Evolutionary conservation across 1,140 invertebrate genomes (phyloP), one percentile per base, ranked within the genome.

Genomic region (Macrobrachium nipponense): DNA sequence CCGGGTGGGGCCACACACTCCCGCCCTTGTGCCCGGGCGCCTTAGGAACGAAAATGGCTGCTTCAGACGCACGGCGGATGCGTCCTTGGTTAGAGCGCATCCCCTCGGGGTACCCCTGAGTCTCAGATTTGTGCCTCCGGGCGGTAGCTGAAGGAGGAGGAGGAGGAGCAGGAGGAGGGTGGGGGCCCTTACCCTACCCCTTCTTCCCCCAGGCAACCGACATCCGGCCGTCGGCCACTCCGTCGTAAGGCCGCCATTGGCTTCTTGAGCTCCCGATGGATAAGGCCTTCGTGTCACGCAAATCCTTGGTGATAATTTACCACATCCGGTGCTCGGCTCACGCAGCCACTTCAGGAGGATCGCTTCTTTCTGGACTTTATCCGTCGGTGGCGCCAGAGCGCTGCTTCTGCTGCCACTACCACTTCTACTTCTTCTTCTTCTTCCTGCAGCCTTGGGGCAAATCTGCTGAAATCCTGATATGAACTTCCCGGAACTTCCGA

Each of bases 41-140:
- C 44, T 43, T 68, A n/a, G 15, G 79, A 18, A 36, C 27, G n/a
- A 23, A 43, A 66, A 27, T 14, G 20, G 72, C 59, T 62, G 43
- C 66, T 61, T 17, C 20, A 15, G 15, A 17, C 27, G 58, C 17
- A 23, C 68, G 17, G 68, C 82, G 83, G 83, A 80, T 80, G 83
- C 64, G 58, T 5, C 75, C 77, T 44, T n/a, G 43, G 62, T 68
- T 36, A 36, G 62, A 36, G 62, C 62, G 64, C 68, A 80, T 72
- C 17, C 77, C 83, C 68, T 61, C 61, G 75, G 83, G 83, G 79
- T 70, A 59, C 66, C 68, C 77, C 23, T 23, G 27, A 51, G 66
- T 72, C 77, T 80, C 83, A 86, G 83, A 86, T 86, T 86, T 79
- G 77, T 80, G 78, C 83, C 76, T 75, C 36, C 15, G 23, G 66